A percentile compares a stretch with the other conserved stretches of the same genome.
Evolutionary conservation across 2,888 invertebrate genomes (phyloP).

Genomic region (Thereva unica): DNA sequence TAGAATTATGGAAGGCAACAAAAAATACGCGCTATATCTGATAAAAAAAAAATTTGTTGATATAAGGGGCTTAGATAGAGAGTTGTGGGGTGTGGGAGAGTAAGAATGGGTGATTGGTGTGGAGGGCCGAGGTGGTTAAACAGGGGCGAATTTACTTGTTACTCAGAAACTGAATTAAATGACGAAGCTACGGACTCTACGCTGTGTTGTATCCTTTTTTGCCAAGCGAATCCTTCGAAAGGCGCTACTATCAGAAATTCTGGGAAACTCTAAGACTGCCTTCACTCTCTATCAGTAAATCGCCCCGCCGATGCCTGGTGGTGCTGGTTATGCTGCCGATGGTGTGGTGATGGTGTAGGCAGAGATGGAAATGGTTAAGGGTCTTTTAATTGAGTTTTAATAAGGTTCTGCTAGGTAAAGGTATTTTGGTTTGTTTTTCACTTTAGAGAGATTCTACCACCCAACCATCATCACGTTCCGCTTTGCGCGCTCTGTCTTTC

Average conservation of each 20-base stretch:
- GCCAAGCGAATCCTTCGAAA: no score
- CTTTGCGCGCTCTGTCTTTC: no score
- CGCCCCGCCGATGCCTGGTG: no score
- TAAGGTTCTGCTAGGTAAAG: constrained; percentile 41
- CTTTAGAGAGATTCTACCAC: constrained; percentile 1
- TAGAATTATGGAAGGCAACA: background rate
- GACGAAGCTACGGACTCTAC: constrained; percentile 15
- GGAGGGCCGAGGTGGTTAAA: background rate
- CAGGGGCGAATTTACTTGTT: constrained; percentile 29
- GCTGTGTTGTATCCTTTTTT: background rate
- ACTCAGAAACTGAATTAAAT: constrained; percentile 31
- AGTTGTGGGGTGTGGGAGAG: no score
- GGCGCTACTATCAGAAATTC: no score
- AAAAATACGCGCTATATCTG: constrained; percentile 20
- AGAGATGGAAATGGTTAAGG: background rate
- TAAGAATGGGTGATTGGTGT: no score
- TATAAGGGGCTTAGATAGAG: no score
- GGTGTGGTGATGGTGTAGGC: no score
- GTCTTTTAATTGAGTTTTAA: constrained; percentile 42
- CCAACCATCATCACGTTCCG: no score
- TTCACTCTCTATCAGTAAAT: no score
- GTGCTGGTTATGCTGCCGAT: no score
- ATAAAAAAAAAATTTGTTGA: constrained; percentile 6
- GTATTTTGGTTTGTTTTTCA: constrained; percentile 35
- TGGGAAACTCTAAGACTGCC: no score